Evolutionary conservation across 2,888 invertebrate genomes (phyloP).

Genomic region (Priocnemis perturbator): DNA sequence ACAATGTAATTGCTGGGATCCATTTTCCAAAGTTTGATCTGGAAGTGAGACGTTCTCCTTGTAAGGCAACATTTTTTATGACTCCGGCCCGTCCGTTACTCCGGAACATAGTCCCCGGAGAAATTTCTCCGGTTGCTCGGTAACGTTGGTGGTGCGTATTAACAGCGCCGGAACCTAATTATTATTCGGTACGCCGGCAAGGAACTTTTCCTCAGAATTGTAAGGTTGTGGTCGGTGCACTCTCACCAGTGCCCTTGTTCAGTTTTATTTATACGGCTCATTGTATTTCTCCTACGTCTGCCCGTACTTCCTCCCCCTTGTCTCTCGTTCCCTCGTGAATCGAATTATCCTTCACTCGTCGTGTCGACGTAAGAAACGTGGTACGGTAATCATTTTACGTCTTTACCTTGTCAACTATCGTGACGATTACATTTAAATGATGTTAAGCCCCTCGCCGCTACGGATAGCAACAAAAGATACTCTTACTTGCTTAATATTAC

Average conservation of each 20-base stretch:
- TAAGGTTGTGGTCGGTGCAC: conserved; percentile 10
- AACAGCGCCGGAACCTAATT: conserved; percentile 42
- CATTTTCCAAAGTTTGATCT: too few relatives aligned
- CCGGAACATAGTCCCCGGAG: conserved; percentile 26
- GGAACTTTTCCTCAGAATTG: conserved; percentile 30
- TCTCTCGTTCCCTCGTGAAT: conserved; percentile 36
- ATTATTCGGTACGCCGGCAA: conserved; percentile 37
- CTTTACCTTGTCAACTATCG: neutral
- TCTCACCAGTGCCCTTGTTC: too few relatives aligned
- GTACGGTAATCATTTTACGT: conserved; percentile 34
- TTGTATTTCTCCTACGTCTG: conserved; percentile 29
- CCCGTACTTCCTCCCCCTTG: conserved; percentile 22
- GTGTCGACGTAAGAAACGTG: conserved; percentile 34
- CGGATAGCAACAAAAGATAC: too few relatives aligned
- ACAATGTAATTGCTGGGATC: too few relatives aligned
- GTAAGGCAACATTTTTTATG: conserved; percentile 11
- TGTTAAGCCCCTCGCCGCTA: too few relatives aligned
- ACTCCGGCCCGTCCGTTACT: neutral
- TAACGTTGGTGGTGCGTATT: conserved; percentile 16
- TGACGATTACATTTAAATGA: neutral
- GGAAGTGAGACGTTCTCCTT: too few relatives aligned
- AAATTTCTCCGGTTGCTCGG: conserved; percentile 35
- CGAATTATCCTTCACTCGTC: conserved; percentile 42
- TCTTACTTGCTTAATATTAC: too few relatives aligned
- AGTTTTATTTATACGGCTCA: conserved; percentile 52